Evolutionary conservation across 2,797 vertebrate genomes (phyloP).

Genomic region (Artibeus lituratus): DNA sequence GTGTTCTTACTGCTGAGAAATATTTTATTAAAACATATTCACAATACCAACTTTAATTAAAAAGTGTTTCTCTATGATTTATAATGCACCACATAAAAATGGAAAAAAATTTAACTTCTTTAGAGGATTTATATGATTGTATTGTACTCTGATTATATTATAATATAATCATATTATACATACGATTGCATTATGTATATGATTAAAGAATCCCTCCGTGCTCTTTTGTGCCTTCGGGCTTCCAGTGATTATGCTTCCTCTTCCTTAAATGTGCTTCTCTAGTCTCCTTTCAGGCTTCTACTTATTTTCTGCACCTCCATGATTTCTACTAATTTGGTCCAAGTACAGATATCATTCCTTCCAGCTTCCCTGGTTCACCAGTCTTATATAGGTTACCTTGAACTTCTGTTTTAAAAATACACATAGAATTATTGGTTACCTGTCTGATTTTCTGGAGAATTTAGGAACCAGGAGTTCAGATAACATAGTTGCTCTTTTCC

Average conservation of each 20-base stretch:
- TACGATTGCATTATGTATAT: too few species aligned
- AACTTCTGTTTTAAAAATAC: not conserved
- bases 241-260: not conserved
- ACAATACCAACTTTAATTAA: not conserved
- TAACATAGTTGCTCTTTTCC: not conserved
- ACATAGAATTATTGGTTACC: not conserved
- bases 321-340: not conserved
- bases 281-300: not conserved
- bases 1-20: not conserved
- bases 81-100: not conserved
- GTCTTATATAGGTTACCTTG: not conserved
- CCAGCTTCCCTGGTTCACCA: not conserved
- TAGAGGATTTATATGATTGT: not conserved
- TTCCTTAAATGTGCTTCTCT: not conserved
- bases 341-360: not conserved
- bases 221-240: not conserved
- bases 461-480: not conserved
- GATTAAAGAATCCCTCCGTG: not conserved
- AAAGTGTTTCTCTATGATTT: not conserved
- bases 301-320: not conserved
- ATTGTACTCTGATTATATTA: not conserved
- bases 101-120: not conserved
- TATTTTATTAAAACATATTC: conserved; percentile 8
- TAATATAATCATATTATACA: too few species aligned
- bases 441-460: not conserved